Evolutionary conservation across 2,888 invertebrate species (phyloP).

Genomic region (Myopa testacea): DNA sequence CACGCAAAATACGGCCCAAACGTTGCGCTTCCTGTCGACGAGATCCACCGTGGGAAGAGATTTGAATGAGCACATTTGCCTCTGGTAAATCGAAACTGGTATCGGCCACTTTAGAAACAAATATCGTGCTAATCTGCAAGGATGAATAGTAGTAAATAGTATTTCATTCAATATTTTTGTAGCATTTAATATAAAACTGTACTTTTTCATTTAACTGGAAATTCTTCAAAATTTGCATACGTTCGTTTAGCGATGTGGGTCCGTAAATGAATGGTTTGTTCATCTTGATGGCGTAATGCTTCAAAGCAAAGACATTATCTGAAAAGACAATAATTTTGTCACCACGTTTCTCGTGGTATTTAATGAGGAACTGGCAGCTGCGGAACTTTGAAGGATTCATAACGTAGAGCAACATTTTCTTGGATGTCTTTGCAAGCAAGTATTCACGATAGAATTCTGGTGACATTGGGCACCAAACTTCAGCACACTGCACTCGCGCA

Average conservation of each 20-base stretch:
- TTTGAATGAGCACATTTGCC: conserved; percentile 98
- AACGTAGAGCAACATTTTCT: conserved; percentile 93
- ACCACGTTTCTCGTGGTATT: conserved; percentile 90
- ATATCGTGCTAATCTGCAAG: conserved; percentile 84
- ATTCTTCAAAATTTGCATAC: conserved; percentile 98
- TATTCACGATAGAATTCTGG: conserved; percentile 99
- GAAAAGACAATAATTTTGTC: conserved; percentile 99
- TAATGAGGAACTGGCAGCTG: conserved; percentile 94
- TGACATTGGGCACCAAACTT: conserved; percentile 99
- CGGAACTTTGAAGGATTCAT: conserved; percentile 99
- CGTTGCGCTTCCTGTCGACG: conserved; percentile 98
- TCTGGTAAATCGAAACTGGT: conserved; percentile 99
- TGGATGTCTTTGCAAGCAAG: conserved; percentile 88
- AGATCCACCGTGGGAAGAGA: conserved; percentile 99
- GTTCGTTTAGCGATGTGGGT: conserved; percentile 93
- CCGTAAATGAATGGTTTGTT: conserved; percentile 99
- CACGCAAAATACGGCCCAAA: conserved; percentile 92
- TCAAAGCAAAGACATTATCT: conserved; percentile 98
- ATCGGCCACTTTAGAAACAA: conserved; percentile 99
- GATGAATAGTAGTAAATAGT: neutral
- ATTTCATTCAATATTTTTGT: too few species aligned
- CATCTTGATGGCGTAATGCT: conserved; percentile 97
- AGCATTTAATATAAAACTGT: neutral
- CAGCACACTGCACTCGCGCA: conserved; percentile 98
- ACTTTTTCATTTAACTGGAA: conserved; percentile 99